Evolutionary conservation across 2,113 vertebrate species (phyloP).

Genomic region (Lepisosteus oculatus): DNA sequence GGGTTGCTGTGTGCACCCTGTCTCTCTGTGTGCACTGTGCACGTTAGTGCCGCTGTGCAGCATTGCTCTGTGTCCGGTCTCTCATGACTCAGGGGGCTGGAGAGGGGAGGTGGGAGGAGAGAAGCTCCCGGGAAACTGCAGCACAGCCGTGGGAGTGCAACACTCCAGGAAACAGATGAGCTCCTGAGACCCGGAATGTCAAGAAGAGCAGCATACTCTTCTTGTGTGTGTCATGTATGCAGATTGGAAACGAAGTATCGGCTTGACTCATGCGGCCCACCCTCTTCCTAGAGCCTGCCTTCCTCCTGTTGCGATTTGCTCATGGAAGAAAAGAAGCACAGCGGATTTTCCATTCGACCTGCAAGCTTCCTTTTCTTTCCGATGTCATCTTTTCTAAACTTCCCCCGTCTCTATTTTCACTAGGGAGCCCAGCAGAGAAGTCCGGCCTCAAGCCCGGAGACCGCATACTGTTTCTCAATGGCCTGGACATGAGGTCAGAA

Average conservation of each 20-base stretch:
- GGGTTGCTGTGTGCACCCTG: no score
- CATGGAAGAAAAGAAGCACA: no score
- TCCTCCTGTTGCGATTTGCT: background rate
- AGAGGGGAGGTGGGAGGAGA: constrained; percentile 41
- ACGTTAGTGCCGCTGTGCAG: no score
- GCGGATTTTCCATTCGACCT: no score
- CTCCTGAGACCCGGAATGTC: background rate
- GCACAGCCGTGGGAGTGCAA: background rate
- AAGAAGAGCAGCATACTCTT: background rate
- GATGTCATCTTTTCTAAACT: constrained; percentile 1
- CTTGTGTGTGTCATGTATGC: background rate
- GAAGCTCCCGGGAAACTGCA: background rate
- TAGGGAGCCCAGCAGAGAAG: constrained; percentile 93
- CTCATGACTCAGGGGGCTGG: constrained; percentile 54
- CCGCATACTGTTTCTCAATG: constrained; percentile 93
- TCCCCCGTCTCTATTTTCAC: constrained; percentile 22
- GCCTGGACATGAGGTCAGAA: constrained; percentile 94
- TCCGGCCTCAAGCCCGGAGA: constrained; percentile 89
- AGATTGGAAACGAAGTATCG: background rate
- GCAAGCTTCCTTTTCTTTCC: background rate
- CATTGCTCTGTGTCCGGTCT: constrained; percentile 9
- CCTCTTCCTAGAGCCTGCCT: background rate
- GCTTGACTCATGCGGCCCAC: no score
- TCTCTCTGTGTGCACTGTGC: no score
- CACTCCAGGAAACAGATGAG: background rate